Base-by-base conservation (phyloP, 2,113 vertebrate species). In the Nothobranchius kuhntae region DNA sequence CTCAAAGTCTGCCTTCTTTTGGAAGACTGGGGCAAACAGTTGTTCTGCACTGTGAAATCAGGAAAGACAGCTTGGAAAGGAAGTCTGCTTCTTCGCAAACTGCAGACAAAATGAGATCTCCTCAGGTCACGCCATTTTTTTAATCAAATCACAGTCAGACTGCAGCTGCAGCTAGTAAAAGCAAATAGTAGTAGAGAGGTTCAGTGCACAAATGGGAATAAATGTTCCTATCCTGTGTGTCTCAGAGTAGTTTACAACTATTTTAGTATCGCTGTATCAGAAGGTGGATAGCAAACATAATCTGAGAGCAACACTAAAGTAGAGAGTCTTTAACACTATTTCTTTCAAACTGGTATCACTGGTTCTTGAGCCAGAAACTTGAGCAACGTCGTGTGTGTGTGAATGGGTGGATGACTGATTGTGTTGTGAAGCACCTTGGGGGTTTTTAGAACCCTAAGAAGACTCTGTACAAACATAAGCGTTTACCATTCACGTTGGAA, bases 71-170 rank as follows among this genome's bases (percentile, higher is more conserved):
- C 64, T 46, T 65, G 17, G 48, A 50, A 45, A 58, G 63, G 24
- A 30, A 30, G 35, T 70, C 65, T 68, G 15, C 21, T 13, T 62
- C 54, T 73, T 70, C 65, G 57, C 50, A 74, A 58, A 48, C 61
- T 58, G 44, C 26, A 68, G 52, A 68, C 44, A 71, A 61, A 75
- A 50, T 69, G 45, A 54, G 50, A 78, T 40, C 61, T 65, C 80
- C 65, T 36, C 53, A 38, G 83, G 82, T 73, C 69, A 77, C 9
- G 75, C 65, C 69, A 13, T 26, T 13, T 55, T 36, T 51, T 10
- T 21, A 51, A 91, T 91, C 81, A 81, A 73, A 91, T 90, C 82
- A 83, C 68, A 63, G 62, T 82, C 82, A 73, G 68, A 80, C 54
- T 75, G 79, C 57, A 73, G 68, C 66, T 58, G 53, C 13, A 55